These are phyloP conservation scores for Enoplosus armatus DNA, from an alignment of 2,797 vertebrate species.

Conservation along the genomic window DNA sequence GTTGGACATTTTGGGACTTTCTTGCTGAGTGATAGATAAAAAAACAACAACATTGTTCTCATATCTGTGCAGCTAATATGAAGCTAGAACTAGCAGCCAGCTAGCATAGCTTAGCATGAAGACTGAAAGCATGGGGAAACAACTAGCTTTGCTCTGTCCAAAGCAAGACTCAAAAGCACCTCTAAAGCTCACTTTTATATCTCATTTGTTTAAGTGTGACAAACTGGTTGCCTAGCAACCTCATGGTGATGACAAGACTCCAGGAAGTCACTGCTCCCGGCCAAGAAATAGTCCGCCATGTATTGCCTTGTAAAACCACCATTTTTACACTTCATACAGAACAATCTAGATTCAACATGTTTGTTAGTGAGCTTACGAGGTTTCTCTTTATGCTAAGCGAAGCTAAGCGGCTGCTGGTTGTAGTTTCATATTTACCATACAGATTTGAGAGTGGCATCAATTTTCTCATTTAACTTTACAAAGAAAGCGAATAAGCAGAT, in stretches of 20 bases:
- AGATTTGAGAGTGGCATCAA: too few relatives aligned
- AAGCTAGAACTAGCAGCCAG: too few relatives aligned
- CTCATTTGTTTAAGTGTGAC: neutral
- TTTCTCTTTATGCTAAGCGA: neutral
- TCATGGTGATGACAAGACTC: too few relatives aligned
- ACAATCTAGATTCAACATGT: neutral
- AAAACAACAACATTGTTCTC: too few relatives aligned
- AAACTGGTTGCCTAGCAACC: too few relatives aligned
- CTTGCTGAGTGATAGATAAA: too few relatives aligned
- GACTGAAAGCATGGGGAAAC: neutral
- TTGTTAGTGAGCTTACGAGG: neutral
- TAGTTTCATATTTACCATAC: too few relatives aligned
- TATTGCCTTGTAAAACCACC: neutral
- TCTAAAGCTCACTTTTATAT: neutral
- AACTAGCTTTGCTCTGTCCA: neutral
- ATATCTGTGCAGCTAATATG: too few relatives aligned
- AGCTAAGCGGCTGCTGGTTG: too few relatives aligned
- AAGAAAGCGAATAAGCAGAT: too few relatives aligned
- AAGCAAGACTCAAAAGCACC: neutral
- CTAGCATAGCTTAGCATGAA: too few relatives aligned
- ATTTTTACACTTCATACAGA: neutral
- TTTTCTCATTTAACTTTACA: too few relatives aligned
- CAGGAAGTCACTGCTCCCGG: neutral
- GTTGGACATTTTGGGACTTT: neutral
- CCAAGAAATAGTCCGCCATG: conserved; percentile 1